These are phyloP conservation scores for Limnephilus rhombicus DNA, from an alignment of 2,888 invertebrate genomes.

Conservation along the genomic window DNA sequence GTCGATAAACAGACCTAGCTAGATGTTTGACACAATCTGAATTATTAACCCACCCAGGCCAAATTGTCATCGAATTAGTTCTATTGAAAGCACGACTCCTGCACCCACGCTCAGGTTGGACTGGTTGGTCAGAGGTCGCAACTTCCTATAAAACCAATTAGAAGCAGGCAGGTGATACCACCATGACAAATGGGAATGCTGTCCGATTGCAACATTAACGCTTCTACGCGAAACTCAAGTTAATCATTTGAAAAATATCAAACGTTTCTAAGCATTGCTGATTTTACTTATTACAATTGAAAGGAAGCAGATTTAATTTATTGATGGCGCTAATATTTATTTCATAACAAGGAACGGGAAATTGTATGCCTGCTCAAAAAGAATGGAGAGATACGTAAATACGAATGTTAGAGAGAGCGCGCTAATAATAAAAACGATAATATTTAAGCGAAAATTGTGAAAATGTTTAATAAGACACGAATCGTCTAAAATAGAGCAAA, in stretches of 20 bases:
- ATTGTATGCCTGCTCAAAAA: no score
- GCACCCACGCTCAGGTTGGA: background rate
- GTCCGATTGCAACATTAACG: background rate
- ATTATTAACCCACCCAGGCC: constrained; percentile 12
- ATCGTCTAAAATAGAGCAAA: no score
- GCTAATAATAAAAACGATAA: no score
- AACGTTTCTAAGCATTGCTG: background rate
- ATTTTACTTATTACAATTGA: no score
- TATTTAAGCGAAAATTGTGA: no score
- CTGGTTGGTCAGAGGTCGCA: background rate
- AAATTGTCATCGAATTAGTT: constrained; percentile 33
- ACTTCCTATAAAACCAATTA: constrained; percentile 21
- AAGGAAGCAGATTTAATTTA: no score
- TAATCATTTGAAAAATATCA: background rate
- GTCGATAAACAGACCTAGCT: no score
- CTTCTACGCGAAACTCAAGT: background rate
- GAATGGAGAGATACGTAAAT: no score
- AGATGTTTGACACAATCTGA: background rate
- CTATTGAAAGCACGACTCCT: background rate
- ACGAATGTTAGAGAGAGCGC: no score
- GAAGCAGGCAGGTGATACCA: constrained; percentile 27
- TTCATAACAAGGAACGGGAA: no score
- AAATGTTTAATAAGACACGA: no score
- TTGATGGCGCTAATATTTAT: no score
- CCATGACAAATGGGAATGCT: background rate